These are phyloP conservation scores for Nomada ruficornis DNA, from an alignment of 2,888 invertebrate genomes.

Conservation along the genomic window DNA sequence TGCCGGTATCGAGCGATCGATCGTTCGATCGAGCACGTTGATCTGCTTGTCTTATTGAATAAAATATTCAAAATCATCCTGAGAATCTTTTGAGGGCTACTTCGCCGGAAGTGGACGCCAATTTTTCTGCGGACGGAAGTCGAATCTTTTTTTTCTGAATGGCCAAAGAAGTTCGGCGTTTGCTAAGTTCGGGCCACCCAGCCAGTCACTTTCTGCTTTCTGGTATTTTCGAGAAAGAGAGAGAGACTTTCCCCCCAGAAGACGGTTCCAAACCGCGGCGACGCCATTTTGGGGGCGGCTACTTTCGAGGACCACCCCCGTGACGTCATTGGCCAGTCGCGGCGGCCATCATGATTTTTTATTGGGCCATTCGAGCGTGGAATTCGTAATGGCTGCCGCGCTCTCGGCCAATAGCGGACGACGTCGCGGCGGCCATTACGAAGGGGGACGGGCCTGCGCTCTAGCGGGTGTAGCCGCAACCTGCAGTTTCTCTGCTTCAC, in stretches of 20 bases:
- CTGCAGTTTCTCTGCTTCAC: conserved; percentile 57
- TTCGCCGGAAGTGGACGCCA: neutral
- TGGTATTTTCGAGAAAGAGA: neutral
- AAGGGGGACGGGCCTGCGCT: conserved; percentile 75
- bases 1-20: too few relatives aligned
- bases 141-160: neutral
- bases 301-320: conserved; percentile 71
- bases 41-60: too few relatives aligned
- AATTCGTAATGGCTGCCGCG: conserved; percentile 85
- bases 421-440: conserved; percentile 77
- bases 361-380: conserved; percentile 80
- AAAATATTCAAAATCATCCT: neutral
- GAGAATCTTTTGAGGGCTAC: neutral
- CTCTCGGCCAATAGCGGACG: conserved; percentile 83
- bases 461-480: conserved; percentile 76
- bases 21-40: too few relatives aligned
- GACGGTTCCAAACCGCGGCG: neutral
- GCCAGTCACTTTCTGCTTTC: conserved; percentile 14
- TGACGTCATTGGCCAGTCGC: conserved; percentile 77
- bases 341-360: conserved; percentile 81
- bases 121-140: neutral
- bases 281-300: conserved; percentile 63
- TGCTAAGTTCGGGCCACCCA: neutral
- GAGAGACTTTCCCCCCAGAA: neutral
- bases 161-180: neutral